Percentiles rank a stretch among this genome's conserved stretches.
Conservation (phyloP, 2,888 invertebrate species). For the Muscina levida region DNA sequence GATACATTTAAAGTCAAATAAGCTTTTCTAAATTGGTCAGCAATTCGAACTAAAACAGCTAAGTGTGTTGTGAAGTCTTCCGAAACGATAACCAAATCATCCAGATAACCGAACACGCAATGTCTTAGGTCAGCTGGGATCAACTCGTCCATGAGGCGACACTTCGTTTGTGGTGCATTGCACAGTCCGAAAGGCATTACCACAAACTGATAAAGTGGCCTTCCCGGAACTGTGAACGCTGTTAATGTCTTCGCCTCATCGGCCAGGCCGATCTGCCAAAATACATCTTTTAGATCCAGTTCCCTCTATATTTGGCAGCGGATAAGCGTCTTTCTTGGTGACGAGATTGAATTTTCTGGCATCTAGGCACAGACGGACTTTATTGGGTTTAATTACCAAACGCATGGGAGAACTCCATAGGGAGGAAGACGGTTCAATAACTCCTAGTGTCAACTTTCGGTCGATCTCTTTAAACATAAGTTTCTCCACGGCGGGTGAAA, state of each 20-base stretch:
- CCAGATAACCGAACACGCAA: too few relatives aligned
- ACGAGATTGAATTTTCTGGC: too few relatives aligned
- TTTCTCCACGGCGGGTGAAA: conserved; percentile 55
- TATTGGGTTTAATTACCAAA: conserved; percentile 38
- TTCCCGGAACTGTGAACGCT: conserved; percentile 53
- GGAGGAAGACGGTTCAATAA: conserved; percentile 23
- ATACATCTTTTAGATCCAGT: conserved; percentile 33
- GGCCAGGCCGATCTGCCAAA: too few relatives aligned
- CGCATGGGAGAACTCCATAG: too few relatives aligned
- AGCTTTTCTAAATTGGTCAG: conserved; percentile 27
- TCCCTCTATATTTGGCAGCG: too few relatives aligned
- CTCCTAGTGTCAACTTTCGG: too few relatives aligned
- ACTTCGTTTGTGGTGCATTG: conserved; percentile 55
- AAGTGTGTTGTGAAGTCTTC: conserved; percentile 7
- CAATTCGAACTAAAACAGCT: neutral
- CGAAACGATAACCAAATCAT: too few relatives aligned
- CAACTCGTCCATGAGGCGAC: conserved; percentile 54
- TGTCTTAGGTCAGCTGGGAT: conserved; percentile 50
- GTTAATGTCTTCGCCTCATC: conserved; percentile 41
- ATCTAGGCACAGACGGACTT: conserved; percentile 22
- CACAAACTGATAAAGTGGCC: conserved; percentile 56
- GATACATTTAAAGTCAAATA: conserved; percentile 5
- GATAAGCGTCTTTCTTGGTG: too few relatives aligned
- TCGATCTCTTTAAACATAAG: conserved; percentile 49
- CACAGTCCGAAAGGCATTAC: too few relatives aligned